Evolutionary conservation across 2,888 invertebrate genomes (phyloP).

Genomic region (Morinoia aosen): DNA sequence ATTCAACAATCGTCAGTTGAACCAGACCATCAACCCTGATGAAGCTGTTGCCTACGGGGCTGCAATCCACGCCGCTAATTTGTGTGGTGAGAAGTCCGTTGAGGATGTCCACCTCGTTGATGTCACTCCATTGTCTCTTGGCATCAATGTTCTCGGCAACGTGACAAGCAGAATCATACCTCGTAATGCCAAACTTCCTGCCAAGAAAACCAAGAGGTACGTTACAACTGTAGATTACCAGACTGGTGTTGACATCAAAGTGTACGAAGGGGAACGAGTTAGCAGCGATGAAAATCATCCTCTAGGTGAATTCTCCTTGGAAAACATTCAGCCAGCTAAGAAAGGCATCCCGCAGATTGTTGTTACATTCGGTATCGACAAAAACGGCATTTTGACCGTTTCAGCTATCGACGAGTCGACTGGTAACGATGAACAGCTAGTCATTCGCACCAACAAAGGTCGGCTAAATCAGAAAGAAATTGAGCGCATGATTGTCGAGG

Average conservation of each 20-base stretch:
- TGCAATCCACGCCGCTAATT: constrained; percentile 1
- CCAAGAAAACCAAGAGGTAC: not conserved
- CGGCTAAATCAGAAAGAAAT: constrained; percentile 14
- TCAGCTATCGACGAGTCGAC: constrained; percentile 10
- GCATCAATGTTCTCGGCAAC: constrained; percentile 14
- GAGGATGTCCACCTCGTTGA: not conserved
- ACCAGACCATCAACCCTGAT: constrained; percentile 28
- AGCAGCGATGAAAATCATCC: constrained; percentile 26
- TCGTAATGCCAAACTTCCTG: constrained; percentile 33
- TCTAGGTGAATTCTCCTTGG: constrained; percentile 32
- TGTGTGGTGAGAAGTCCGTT: not conserved
- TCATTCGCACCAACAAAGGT: constrained; percentile 27
- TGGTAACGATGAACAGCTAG: not conserved
- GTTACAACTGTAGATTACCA: constrained; percentile 19
- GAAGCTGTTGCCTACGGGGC: constrained; percentile 45
- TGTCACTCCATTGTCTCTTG: constrained; percentile 41
- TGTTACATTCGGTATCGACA: constrained; percentile 28
- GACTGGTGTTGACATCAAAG: constrained; percentile 47
- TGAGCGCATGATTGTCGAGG: constrained; percentile 24
- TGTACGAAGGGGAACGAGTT: constrained; percentile 41
- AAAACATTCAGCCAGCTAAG: constrained; percentile 47
- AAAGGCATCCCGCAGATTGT: constrained; percentile 34
- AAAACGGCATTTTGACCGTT: constrained; percentile 36
- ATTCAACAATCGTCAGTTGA: not conserved
- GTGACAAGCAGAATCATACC: not conserved